These are phyloP conservation scores for Anhinga rufa DNA, from an alignment of 2,113 vertebrate species.

Conservation along the genomic window DNA sequence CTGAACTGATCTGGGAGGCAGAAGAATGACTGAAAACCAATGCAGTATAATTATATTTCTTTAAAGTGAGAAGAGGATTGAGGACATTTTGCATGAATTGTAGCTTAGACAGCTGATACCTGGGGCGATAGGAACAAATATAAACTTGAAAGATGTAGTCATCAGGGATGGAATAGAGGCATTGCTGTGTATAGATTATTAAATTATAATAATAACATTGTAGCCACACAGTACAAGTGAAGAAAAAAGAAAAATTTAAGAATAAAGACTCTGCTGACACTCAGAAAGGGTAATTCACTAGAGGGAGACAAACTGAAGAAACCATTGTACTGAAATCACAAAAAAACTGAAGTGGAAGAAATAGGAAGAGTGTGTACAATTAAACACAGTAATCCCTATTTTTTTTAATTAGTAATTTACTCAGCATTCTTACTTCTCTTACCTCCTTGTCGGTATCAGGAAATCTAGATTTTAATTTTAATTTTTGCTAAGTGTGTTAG, in stretches of 20 bases:
- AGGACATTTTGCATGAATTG: background rate
- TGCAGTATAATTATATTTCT: background rate
- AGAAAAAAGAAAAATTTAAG: background rate
- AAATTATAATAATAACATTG: background rate
- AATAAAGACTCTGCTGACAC: background rate
- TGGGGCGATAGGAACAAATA: background rate
- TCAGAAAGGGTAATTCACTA: background rate
- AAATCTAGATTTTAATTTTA: background rate
- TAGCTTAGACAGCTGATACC: background rate
- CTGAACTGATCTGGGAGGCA: background rate
- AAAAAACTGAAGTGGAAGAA: background rate
- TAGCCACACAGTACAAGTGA: background rate
- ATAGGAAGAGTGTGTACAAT: background rate
- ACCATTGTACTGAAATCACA: background rate
- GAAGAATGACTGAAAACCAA: background rate
- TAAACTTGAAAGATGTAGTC: background rate
- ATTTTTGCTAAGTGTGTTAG: background rate
- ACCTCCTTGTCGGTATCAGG: background rate
- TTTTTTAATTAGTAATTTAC: background rate
- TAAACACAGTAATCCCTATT: background rate
- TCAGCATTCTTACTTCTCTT: background rate
- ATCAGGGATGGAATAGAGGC: background rate
- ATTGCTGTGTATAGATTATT: background rate
- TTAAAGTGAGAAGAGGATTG: background rate
- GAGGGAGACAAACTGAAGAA: constrained; percentile 8